A percentile compares a stretch with the other conserved stretches of the same genome.
These are phyloP conservation scores for Dasyornis broadbenti DNA, from an alignment of 2,113 vertebrate genomes.

Conservation along the genomic window DNA sequence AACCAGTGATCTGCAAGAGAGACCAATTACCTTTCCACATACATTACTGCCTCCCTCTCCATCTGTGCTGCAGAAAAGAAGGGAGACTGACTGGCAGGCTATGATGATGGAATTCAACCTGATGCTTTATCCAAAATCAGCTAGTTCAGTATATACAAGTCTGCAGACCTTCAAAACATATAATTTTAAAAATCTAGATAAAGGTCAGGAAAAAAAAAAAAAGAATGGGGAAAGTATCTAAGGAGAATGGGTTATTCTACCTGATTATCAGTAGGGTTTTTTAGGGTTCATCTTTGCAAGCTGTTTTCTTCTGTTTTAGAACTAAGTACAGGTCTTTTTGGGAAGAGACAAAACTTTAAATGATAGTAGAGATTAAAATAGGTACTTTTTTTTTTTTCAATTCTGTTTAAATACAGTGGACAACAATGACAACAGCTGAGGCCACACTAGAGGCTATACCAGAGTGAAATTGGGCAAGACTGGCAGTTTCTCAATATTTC, in stretches of 20 bases:
- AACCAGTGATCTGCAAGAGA: conserved; percentile 36
- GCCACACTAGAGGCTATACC: not conserved
- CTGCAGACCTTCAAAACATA: not conserved
- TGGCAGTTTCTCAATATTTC: not conserved
- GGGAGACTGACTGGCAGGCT: not conserved
- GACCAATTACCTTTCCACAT: not conserved
- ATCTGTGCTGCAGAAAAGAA: not conserved
- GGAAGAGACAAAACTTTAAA: not conserved
- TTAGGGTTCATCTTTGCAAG: not conserved
- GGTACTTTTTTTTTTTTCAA: not conserved
- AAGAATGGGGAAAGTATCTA: not conserved
- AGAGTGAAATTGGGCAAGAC: not conserved
- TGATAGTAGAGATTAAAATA: not conserved
- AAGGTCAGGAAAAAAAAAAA: not conserved
- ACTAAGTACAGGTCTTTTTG: not conserved
- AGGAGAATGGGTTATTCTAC: not conserved
- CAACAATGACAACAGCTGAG: not conserved
- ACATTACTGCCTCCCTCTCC: not conserved
- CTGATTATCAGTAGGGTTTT: not conserved
- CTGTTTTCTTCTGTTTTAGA: not conserved
- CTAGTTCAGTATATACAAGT: not conserved
- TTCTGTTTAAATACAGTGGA: not conserved
- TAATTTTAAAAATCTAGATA: not conserved
- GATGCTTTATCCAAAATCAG: not conserved
- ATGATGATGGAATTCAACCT: not conserved